Conservation (phyloP, 2,797 vertebrate species). For the Champsocephalus gunnari region DNA sequence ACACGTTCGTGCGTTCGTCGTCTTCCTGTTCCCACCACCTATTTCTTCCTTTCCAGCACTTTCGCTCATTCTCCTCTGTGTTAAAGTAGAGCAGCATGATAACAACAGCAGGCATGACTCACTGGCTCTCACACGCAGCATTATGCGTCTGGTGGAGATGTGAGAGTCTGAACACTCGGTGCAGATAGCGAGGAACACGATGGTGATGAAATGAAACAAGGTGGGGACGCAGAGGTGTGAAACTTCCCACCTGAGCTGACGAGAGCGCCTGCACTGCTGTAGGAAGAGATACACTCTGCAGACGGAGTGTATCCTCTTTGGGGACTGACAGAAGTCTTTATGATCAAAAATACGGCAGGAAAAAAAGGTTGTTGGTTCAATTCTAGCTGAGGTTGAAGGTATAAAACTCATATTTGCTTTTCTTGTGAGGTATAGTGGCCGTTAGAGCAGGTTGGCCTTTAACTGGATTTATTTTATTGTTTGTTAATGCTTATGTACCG, state of each 20-base stretch:
- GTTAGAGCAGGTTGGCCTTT: not conserved
- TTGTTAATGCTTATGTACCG: no score
- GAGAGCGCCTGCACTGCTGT: not conserved
- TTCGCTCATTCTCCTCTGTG: constrained; percentile 3
- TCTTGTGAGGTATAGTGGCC: no score
- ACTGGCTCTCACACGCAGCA: constrained; percentile 64
- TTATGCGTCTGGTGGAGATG: constrained; percentile 61
- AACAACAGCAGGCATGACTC: constrained; percentile 75
- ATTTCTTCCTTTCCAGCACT: not conserved
- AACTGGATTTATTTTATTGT: no score
- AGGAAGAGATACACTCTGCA: not conserved
- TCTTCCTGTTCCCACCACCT: constrained; percentile 1
- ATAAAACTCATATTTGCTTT: not conserved
- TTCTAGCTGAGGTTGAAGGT: not conserved
- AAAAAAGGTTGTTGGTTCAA: not conserved
- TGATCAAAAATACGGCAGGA: not conserved
- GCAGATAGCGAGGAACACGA: constrained; percentile 34
- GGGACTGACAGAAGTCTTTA: not conserved
- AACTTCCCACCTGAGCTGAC: constrained; percentile 51
- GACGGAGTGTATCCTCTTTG: not conserved
- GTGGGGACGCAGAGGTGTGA: constrained; percentile 31
- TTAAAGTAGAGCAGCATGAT: constrained; percentile 45
- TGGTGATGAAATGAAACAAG: constrained; percentile 38
- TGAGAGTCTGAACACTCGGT: constrained; percentile 56
- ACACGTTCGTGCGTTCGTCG: constrained; percentile 49